Evolutionary conservation across 2,113 vertebrate species (phyloP), one percentile per base, ranked within the genome.

Genomic region (Ochotona princeps): DNA sequence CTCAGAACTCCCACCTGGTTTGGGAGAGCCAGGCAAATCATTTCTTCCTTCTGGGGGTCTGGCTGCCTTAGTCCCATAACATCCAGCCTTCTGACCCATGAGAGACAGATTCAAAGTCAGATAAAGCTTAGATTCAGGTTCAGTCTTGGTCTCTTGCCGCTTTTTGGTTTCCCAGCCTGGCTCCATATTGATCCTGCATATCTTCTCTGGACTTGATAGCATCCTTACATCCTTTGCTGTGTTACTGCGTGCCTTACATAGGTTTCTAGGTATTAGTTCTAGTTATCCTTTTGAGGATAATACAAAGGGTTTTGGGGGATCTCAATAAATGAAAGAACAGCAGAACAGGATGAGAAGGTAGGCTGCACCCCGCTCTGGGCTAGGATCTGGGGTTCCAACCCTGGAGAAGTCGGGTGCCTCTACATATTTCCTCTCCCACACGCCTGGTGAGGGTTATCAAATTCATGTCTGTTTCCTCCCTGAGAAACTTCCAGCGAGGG

Each of bases 401-500:
- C 20, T 17, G 49, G 25, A 49, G 74, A 7, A 26, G 69, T 72
- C 14, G 15, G 87, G 15, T 1, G 0, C 12, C 0, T 2, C 10
- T 35, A 51, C 28, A 9, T 4, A 44, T 1, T 18, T 5, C 4
- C 10, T 7, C 32, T 32, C 8, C 51, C 0, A 0, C 0, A 4
- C 8, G 2, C 12, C 32, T 28, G 1, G 28, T n/a, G 35, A 38
- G 21, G 21, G 7, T 32, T 18, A 11, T 73, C 30, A 14, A 17
- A 5, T 13, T 18, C 2, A 6, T 1, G 21, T 20, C 49, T 6
- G 0, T 61, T 6, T 12, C 7, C 3, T 2, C 57, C 0, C 0
- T 1, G 26, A 35, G 70, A 8, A 14, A 49, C 11, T 9, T 26
- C 1, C 54, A 47, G 47, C 4, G 0, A 32, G 21, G 57, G 83